Percentiles rank a stretch among this genome's conserved stretches.
phyloP scores from a whole-genome alignment of 2,113 vertebrate genomes.

The Toxostoma redivivum region DNA sequence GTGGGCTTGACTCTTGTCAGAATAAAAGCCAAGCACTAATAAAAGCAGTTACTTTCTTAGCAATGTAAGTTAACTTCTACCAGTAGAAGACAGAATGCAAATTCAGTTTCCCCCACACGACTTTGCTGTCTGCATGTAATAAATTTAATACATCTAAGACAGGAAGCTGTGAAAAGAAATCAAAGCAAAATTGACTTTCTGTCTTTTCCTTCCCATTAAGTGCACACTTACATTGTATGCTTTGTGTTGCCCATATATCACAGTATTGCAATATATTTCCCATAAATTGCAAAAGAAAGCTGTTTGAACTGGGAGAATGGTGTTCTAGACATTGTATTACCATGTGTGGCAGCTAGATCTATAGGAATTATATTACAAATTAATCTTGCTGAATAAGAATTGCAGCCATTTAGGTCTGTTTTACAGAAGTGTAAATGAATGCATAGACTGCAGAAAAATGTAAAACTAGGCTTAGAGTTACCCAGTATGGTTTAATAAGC shows the following conservation, averaged over 20 bases:
- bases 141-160: not conserved
- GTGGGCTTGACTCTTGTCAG: not conserved
- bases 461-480: not conserved
- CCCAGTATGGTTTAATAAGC: not conserved
- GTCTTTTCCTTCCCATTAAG: not conserved
- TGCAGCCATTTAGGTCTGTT: not conserved
- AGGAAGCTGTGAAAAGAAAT: not conserved
- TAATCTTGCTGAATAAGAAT: not conserved
- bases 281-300: not conserved
- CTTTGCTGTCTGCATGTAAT: not conserved
- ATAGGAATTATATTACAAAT: not conserved
- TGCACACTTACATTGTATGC: not conserved
- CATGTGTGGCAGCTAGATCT: not conserved
- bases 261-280: not conserved
- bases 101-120: not conserved
- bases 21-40: not conserved
- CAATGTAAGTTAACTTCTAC: not conserved
- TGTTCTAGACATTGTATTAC: not conserved
- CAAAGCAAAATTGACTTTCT: not conserved
- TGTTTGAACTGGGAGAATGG: not conserved
- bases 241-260: not conserved
- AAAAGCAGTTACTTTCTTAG: not conserved
- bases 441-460: not conserved
- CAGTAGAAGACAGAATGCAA: not conserved
- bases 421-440: not conserved